Base-by-base conservation (phyloP, 1,140 invertebrate species). In the Uloborus diversus region DNA sequence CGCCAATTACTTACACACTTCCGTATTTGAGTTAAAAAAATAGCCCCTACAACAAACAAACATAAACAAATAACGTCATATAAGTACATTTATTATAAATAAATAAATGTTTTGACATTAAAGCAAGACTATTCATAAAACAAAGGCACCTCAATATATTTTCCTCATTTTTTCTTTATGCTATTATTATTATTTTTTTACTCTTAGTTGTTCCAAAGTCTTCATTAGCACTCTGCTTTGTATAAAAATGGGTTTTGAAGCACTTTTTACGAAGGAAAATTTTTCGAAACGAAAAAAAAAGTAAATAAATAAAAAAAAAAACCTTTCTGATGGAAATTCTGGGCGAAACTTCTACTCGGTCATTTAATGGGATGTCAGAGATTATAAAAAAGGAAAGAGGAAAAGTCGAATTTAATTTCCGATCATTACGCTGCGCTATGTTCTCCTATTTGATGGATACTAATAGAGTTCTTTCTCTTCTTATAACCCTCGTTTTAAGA, bases 261-360 rank as follows among this genome's bases (percentile, higher is more conserved):
- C 9, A 42, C 9, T 42, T 42, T 42, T 42, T 42, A 13, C 9
- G 17, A 2, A 9, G 37, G 37, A 17, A 2, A 17, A 42, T 17
- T 42, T 42, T 42, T 42, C 17, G 9, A n/a, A n/a, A n/a, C n/a
- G n/a, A n/a, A n/a, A n/a, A n/a, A n/a, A n/a, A 14, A 25, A n/a
- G 25, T 57, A 28, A 9, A 28, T 27, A 28, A 3, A 9, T 49
- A 14, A 25, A 25, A 65, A 3, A 65, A 66, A 66, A 47, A 35
- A 17, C 42, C 37, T 23, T 66, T 49, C 30, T 49, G 64, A 66
- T 66, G 64, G 64, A 47, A 49, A 66, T 66, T 28, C 49, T 66
- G 3, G 5, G 20, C 30, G 9, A 47, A 49, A 53, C 30, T 68
- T 53, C 65, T 47, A 47, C 25, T 68, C 3, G 27, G 7, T 32